Base-by-base conservation (phyloP, 2,113 vertebrate species). In the Misgurnus anguillicaudatus region DNA sequence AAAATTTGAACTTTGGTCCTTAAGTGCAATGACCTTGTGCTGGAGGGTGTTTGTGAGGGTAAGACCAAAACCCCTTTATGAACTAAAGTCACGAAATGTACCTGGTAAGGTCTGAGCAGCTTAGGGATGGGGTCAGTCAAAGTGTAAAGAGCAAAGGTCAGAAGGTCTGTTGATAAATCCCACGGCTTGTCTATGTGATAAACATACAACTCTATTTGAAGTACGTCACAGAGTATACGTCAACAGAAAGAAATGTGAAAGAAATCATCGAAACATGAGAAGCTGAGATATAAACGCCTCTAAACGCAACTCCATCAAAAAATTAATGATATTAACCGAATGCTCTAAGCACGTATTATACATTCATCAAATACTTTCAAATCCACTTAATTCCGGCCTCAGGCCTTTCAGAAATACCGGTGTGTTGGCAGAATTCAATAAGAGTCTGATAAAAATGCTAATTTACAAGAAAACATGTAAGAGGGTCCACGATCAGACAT, bases 151-250 rank as follows among this genome's bases (percentile, higher is more conserved):
- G 38, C 57, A 74, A 74, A 74, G 57, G 72, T 60, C 72, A 61
- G 41, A 36, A 74, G 21, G 58, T 74, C 39, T 74, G 72, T 74
- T 42, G 41, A 74, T 74, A 62, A 74, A 74, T 74, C 58, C 72
- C 72, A 62, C 57, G 4, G 19, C 72, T 41, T 74, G 71, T 47
- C 71, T 16, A 14, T 0, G 17, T 31, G 38, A 60, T 8, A 41
- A 73, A 73, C 41, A 53, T 57, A 41, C 11, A 73, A 38, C 53
- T 60, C 5, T 39, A 42, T 60, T 14, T 73, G 38, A 73, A 73
- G 39, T 58, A 58, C 58, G 55, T 60, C 42, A 73, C 10, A 42
- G 70, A n/a, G 42, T 5, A 1, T 42, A 6, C 42, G 41, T 24
- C 36, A 65, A 9, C 41, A 9, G 21, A 17, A 8, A 53, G 48